Evolutionary conservation across 2,888 invertebrate genomes (phyloP).

Genomic region (Hylaea fasciaria): DNA sequence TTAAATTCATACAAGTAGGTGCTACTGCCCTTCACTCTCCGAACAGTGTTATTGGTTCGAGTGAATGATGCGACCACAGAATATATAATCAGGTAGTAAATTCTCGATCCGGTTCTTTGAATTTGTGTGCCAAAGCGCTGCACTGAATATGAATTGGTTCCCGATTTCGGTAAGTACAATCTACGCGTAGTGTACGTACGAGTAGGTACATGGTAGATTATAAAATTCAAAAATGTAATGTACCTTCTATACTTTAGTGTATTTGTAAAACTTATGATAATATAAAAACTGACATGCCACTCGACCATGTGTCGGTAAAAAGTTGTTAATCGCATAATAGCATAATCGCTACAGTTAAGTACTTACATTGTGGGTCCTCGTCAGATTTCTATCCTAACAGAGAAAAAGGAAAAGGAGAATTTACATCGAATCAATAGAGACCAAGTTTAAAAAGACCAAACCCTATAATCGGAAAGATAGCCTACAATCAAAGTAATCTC

Average conservation of each 20-base stretch:
- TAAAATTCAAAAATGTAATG: too few species aligned
- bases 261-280: too few species aligned
- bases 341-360: too few species aligned
- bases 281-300: too few species aligned
- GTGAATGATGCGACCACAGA: conserved; percentile 10
- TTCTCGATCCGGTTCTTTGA: conserved; percentile 13
- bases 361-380: too few species aligned
- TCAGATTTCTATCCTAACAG: too few species aligned
- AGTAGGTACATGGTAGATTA: too few species aligned
- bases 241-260: too few species aligned
- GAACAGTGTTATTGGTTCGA: conserved; percentile 13
- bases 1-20: not conserved
- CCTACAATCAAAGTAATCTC: conserved; percentile 42
- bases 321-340: too few species aligned
- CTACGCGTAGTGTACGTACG: too few species aligned
- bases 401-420: not conserved
- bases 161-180: not conserved
- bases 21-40: conserved; percentile 7
- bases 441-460: not conserved
- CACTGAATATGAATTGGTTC: conserved; percentile 13
- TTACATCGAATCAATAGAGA: not conserved
- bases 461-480: conserved; percentile 10
- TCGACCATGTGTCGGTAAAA: too few species aligned
- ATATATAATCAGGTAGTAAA: conserved; percentile 14
- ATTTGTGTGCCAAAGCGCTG: conserved; percentile 11